Evolutionary conservation across 2,113 vertebrate genomes (phyloP).

Genomic region (Zootoca vivipara): DNA sequence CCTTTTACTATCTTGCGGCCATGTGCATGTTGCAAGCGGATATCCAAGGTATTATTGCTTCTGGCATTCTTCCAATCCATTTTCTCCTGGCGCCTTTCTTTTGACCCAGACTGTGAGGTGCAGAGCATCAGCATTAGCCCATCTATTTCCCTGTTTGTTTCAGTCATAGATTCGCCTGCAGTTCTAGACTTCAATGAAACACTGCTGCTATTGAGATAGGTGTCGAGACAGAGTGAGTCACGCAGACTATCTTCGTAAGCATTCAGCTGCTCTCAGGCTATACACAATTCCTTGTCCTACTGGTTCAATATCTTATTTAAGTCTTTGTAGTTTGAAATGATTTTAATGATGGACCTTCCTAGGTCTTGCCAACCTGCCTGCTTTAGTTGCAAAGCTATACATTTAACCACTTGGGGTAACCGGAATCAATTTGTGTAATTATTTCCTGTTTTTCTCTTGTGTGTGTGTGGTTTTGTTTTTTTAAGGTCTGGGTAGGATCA

Average conservation of each 20-base stretch:
- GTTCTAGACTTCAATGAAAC: neutral
- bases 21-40: neutral
- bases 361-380: conserved; percentile 7
- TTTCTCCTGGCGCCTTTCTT: neutral
- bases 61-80: neutral
- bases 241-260: conserved; percentile 15
- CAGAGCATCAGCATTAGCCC: neutral
- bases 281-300: neutral
- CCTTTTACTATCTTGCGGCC: too few relatives aligned
- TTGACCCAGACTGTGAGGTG: neutral
- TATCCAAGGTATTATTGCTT: neutral
- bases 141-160: conserved; percentile 2
- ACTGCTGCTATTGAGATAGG: conserved; percentile 31
- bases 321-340: neutral
- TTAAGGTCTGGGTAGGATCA: conserved; percentile 88
- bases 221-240: conserved; percentile 50
- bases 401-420: neutral
- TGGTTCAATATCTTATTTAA: conserved; percentile 29
- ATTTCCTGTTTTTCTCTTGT: neutral
- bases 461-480: conserved; percentile 30
- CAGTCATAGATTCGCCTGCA: conserved; percentile 1
- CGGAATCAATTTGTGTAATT: neutral
- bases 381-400: neutral
- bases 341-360: neutral
- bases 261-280: conserved; percentile 38